A percentile compares a stretch with the other conserved stretches of the same genome.
phyloP scores from a whole-genome alignment of 2,113 vertebrate species.

The Delphinapterus leucas region DNA sequence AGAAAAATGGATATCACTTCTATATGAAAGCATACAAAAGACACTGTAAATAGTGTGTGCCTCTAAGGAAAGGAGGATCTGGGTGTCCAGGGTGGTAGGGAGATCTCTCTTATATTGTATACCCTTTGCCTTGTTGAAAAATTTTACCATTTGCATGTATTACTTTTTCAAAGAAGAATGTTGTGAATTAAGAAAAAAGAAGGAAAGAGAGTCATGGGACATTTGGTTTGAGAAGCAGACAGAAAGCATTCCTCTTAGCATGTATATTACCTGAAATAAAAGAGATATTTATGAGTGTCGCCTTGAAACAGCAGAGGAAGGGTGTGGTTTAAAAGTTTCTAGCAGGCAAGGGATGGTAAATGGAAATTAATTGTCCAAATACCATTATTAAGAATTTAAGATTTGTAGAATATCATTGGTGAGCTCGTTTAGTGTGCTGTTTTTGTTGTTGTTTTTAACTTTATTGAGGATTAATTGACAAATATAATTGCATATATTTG shows the following conservation, averaged over 20 bases:
- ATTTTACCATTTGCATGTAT: not conserved
- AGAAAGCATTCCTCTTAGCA: not conserved
- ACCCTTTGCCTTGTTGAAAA: not conserved
- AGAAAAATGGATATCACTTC: not conserved
- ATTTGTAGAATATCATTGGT: not conserved
- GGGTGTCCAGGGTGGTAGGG: not conserved
- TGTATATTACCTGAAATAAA: not conserved
- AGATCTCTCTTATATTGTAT: not conserved
- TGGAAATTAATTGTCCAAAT: not conserved
- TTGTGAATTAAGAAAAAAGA: not conserved
- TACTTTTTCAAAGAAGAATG: constrained; percentile 1
- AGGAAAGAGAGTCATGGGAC: not conserved
- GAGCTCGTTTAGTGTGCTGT: not conserved
- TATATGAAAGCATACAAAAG: not conserved
- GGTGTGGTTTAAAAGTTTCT: not conserved
- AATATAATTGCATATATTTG: not conserved
- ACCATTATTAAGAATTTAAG: not conserved
- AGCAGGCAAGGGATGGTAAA: not conserved
- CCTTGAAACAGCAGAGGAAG: not conserved
- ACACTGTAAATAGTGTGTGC: not conserved
- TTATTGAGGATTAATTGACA: not conserved
- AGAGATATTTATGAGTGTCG: not conserved
- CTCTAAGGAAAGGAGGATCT: not conserved
- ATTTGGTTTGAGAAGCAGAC: not conserved
- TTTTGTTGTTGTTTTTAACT: not conserved